Conservation (phyloP, 2,888 invertebrate species). For the Mythimna ferrago region DNA sequence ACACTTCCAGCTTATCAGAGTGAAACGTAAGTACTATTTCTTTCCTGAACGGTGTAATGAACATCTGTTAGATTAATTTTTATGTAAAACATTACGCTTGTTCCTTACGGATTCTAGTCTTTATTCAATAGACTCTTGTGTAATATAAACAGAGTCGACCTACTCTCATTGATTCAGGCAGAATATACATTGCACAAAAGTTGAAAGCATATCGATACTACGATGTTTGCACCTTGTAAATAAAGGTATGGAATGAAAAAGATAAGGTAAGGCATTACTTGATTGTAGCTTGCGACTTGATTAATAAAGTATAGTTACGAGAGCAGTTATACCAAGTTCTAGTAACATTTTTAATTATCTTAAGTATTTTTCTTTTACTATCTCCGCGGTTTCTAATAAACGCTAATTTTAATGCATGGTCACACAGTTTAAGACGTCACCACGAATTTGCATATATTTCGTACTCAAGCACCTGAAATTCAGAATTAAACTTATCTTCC, state of each 20-base stretch:
- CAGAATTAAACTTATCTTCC: constrained; percentile 39
- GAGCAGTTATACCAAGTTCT: not conserved
- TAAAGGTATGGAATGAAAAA: constrained; percentile 15
- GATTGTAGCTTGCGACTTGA: constrained; percentile 29
- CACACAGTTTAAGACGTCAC: constrained; percentile 18
- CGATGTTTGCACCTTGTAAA: constrained; percentile 16
- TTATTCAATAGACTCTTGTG: constrained; percentile 3
- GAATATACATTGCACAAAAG: constrained; percentile 32
- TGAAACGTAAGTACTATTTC: constrained; percentile 39
- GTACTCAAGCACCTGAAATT: constrained; percentile 34
- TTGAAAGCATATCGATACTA: constrained; percentile 10
- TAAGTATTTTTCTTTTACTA: constrained; percentile 10
- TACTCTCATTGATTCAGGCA: constrained; percentile 24
- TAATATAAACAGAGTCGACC: constrained; percentile 33
- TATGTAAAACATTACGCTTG: constrained; percentile 42
- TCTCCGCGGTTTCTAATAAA: not conserved
- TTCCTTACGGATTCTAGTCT: constrained; percentile 31
- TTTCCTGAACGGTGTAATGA: constrained; percentile 49
- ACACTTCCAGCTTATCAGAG: constrained; percentile 41
- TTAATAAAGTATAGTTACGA: constrained; percentile 12
- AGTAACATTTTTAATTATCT: constrained; percentile 22
- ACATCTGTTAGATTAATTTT: constrained; percentile 52
- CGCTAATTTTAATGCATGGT: constrained; percentile 9
- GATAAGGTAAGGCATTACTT: constrained; percentile 18
- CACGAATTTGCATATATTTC: constrained; percentile 38